Base-by-base conservation (phyloP, 2,888 invertebrate genomes). In the Flabesymbios commensalis region DNA sequence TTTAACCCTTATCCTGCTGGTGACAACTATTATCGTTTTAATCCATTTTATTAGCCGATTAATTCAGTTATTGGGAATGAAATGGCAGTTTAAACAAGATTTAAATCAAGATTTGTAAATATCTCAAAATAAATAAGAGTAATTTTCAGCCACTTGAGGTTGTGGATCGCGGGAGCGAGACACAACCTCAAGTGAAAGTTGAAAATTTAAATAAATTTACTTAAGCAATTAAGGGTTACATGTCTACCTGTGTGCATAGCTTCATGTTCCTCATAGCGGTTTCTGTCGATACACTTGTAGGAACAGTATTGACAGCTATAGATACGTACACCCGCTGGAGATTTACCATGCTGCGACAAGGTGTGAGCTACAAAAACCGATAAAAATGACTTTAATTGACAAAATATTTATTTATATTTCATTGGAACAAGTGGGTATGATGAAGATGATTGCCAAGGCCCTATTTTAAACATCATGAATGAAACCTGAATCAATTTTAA, bases 221-320 rank as follows among this genome's bases (percentile, higher is more conserved):
- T n/a, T n/a, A n/a, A n/a, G n/a, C n/a, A n/a, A n/a, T n/a, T n/a
- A n/a, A n/a, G n/a, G n/a, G n/a, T n/a, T n/a, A n/a, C n/a, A n/a
- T n/a, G n/a, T n/a, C 22, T 32, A 67, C 67, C 63, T 48, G 63
- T 49, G 42, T 68, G 68, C 45, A 47, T 68, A 31, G 64, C 67
- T 31, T 69, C 59, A 53, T 69, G 69, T 47, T 69, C 69, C 36
- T 61, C 60, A 49, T 52, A 60, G 26, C 69, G 51, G 49, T 65
- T 65, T 39, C 52, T 62, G 26, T 69, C 67, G n/a, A 66, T 64
- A 48, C 67, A 69, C 33, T 59, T 59, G 56, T 69, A 69, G 14
- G 52, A 36, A 45, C 69, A 69, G 45, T 39, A 32, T 2, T n/a
- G 17, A 58, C 69, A 69, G 7, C 24, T 32, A 48, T 52, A 69